Percentiles rank a stretch among this genome's conserved stretches.
Conservation (phyloP, 2,888 invertebrate genomes). For the Poecilobothrus nobilitatus region DNA sequence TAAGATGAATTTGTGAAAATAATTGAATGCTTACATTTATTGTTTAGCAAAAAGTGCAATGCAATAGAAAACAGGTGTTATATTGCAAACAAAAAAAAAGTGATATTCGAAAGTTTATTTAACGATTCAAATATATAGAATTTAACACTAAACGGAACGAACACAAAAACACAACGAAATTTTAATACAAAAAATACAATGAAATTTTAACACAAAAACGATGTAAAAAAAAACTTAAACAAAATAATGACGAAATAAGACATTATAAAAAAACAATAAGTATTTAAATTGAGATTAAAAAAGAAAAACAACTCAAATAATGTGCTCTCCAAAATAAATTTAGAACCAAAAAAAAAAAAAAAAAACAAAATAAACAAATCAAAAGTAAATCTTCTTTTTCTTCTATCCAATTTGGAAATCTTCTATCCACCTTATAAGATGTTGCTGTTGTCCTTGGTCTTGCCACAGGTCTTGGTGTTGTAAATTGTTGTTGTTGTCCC, state of each 20-base stretch:
- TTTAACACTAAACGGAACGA: not conserved
- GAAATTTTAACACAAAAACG: not conserved
- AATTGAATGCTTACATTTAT: too few relatives aligned
- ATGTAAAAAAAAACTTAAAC: too few relatives aligned
- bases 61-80: too few relatives aligned
- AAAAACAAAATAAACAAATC: conserved; percentile 13
- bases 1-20: too few relatives aligned
- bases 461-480: conserved; percentile 55
- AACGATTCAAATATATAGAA: too few relatives aligned
- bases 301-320: not conserved
- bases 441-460: conserved; percentile 63
- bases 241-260: too few relatives aligned
- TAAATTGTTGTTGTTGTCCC: conserved; percentile 31
- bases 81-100: too few relatives aligned
- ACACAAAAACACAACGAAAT: not conserved
- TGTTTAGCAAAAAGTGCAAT: too few relatives aligned
- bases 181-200: not conserved
- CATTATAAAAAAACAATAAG: too few relatives aligned
- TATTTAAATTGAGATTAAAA: not conserved
- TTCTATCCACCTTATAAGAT: conserved; percentile 64
- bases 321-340: not conserved
- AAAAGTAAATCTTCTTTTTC: conserved; percentile 7
- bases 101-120: too few relatives aligned
- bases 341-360: conserved; percentile 8
- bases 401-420: conserved; percentile 10